Evolutionary conservation across 2,888 invertebrate species (phyloP).

Genomic region (Andricus quercusramuli): DNA sequence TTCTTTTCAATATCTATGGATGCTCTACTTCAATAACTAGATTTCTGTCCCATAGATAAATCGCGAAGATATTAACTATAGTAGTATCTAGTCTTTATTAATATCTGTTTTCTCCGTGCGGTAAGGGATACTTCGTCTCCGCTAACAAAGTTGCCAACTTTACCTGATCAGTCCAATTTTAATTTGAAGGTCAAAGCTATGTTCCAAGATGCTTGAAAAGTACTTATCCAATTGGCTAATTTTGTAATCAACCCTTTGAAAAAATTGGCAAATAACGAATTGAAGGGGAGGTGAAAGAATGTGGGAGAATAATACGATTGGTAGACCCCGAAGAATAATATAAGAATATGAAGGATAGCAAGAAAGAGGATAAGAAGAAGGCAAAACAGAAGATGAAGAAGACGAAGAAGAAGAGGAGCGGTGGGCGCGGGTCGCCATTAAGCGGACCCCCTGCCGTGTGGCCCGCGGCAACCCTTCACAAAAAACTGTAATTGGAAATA

Average conservation of each 20-base stretch:
- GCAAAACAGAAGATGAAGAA: constrained; percentile 52
- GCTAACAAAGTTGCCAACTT: too few species aligned
- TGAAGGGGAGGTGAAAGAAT: constrained; percentile 49
- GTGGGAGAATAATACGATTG: constrained; percentile 48
- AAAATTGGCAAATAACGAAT: constrained; percentile 45
- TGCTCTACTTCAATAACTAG: too few species aligned
- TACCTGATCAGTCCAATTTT: too few species aligned
- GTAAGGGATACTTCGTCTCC: too few species aligned
- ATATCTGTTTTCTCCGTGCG: not conserved
- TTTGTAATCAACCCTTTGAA: not conserved
- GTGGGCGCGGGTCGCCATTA: constrained; percentile 78
- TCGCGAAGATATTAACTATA: too few species aligned
- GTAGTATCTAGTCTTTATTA: too few species aligned
- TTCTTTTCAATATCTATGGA: too few species aligned
- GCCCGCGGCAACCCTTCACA: constrained; percentile 79
- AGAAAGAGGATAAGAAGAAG: constrained; percentile 55
- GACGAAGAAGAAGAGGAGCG: constrained; percentile 69
- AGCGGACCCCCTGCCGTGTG: constrained; percentile 78
- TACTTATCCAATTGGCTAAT: not conserved
- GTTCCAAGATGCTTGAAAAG: too few species aligned
- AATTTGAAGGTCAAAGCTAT: too few species aligned
- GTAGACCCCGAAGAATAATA: constrained; percentile 48
- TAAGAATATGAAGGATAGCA: constrained; percentile 51
- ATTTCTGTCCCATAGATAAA: too few species aligned
- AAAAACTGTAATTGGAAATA: constrained; percentile 79